Conservation (phyloP, 1,140 invertebrate genomes). For the Andrena cerasifolii region DNA sequence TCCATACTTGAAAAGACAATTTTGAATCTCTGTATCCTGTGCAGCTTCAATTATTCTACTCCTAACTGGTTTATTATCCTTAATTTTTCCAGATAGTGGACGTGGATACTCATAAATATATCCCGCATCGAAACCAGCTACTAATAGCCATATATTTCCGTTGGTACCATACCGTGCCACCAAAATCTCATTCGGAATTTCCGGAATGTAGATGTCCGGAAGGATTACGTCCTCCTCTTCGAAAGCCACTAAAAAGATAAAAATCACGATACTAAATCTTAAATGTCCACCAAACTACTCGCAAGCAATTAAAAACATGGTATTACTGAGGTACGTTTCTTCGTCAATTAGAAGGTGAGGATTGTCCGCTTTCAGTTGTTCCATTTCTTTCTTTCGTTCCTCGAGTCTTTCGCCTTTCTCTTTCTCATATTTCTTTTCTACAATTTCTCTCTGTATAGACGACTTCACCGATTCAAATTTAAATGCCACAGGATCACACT, state of each 20-base stretch:
- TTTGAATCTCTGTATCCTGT: conserved; percentile 83
- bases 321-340: conserved; percentile 82
- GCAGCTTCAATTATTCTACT: conserved; percentile 81
- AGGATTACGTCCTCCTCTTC: conserved; percentile 83
- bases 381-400: conserved; percentile 83
- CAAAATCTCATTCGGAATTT: conserved; percentile 82
- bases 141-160: conserved; percentile 83
- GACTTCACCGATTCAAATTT: conserved; percentile 85
- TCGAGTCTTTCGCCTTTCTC: conserved; percentile 82
- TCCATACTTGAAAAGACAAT: conserved; percentile 83
- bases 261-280: conserved; percentile 13
- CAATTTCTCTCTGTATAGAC: conserved; percentile 81
- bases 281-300: background rate
- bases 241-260: conserved; percentile 77
- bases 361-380: conserved; percentile 82
- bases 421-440: conserved; percentile 76
- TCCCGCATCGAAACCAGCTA: conserved; percentile 88
- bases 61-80: conserved; percentile 70
- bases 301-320: background rate
- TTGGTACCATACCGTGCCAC: conserved; percentile 80
- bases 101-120: conserved; percentile 88
- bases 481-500: conserved; percentile 77
- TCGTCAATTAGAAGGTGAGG: conserved; percentile 84
- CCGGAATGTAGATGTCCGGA: conserved; percentile 84
- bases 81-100: conserved; percentile 65